Conservation (phyloP, 2,113 vertebrate genomes). For the Brachyhypopomus gauderio region DNA sequence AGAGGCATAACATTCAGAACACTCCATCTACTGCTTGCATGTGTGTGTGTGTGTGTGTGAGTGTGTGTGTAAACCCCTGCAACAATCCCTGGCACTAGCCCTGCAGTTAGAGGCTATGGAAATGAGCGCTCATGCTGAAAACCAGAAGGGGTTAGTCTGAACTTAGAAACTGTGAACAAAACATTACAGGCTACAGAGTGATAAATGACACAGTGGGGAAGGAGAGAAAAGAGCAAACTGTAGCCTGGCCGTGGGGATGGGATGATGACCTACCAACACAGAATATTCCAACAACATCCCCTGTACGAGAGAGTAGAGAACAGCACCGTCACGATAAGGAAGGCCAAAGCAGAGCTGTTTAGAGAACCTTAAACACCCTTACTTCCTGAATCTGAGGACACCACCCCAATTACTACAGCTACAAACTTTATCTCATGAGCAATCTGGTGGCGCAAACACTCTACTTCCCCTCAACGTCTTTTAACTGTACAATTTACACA, state of each 20-base stretch:
- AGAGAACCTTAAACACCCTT: background rate
- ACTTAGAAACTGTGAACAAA: constrained; percentile 8
- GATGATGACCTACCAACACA: constrained; percentile 86
- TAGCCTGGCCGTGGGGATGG: background rate
- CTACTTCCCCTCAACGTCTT: background rate
- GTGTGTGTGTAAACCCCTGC: background rate
- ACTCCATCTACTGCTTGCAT: too few relatives aligned
- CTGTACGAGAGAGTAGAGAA: constrained; percentile 86
- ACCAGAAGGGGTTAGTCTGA: constrained; percentile 42
- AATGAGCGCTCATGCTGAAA: constrained; percentile 37
- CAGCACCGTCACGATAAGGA: constrained; percentile 73
- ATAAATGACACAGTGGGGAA: background rate
- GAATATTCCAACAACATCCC: constrained; percentile 96
- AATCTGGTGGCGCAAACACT: background rate
- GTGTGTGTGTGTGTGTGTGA: background rate
- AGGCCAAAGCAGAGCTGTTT: constrained; percentile 32
- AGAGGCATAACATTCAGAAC: too few relatives aligned
- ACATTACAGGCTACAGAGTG: background rate
- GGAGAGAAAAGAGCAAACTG: constrained; percentile 9
- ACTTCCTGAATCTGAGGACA: background rate
- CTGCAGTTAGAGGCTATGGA: constrained; percentile 10
- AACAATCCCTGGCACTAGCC: constrained; percentile 41
- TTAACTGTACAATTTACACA: background rate
- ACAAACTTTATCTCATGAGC: background rate
- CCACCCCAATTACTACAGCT: background rate